Conservation (phyloP, 2,888 invertebrate genomes). For the Asteroscopus sphinx region DNA sequence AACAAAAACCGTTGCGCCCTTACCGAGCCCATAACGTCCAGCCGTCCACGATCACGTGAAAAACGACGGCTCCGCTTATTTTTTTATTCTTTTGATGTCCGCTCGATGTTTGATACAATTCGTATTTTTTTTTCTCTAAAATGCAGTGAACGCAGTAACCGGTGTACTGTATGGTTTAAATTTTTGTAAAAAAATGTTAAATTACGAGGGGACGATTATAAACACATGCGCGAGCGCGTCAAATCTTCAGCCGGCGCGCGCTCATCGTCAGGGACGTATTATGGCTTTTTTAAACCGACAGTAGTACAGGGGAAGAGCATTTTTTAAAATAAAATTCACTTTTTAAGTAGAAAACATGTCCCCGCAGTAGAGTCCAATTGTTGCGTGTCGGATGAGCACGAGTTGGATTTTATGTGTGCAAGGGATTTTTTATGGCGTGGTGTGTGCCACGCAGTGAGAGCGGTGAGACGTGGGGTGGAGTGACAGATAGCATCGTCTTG, state of each 20-base stretch:
- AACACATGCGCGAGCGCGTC: conserved; percentile 89
- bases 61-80: conserved; percentile 74
- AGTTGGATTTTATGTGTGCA: conserved; percentile 85
- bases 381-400: conserved; percentile 90
- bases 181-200: conserved; percentile 82
- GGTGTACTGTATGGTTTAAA: conserved; percentile 82
- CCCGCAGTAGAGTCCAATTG: conserved; percentile 86
- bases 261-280: conserved; percentile 79
- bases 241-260: conserved; percentile 89
- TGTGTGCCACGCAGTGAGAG: conserved; percentile 76
- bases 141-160: conserved; percentile 76
- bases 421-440: conserved; percentile 87
- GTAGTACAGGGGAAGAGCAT: conserved; percentile 80
- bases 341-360: conserved; percentile 87
- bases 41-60: conserved; percentile 82
- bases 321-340: conserved; percentile 87
- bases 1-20: conserved; percentile 88
- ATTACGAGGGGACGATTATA: conserved; percentile 88
- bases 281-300: conserved; percentile 86
- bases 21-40: conserved; percentile 85
- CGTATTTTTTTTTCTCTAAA: conserved; percentile 72
- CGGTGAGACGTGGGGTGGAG: conserved; percentile 56
- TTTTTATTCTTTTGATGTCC: conserved; percentile 82
- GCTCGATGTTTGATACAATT: conserved; percentile 81
- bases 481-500: conserved; percentile 70